Conservation (phyloP, 2,113 vertebrate species). For the Phyllostomus hastatus region DNA sequence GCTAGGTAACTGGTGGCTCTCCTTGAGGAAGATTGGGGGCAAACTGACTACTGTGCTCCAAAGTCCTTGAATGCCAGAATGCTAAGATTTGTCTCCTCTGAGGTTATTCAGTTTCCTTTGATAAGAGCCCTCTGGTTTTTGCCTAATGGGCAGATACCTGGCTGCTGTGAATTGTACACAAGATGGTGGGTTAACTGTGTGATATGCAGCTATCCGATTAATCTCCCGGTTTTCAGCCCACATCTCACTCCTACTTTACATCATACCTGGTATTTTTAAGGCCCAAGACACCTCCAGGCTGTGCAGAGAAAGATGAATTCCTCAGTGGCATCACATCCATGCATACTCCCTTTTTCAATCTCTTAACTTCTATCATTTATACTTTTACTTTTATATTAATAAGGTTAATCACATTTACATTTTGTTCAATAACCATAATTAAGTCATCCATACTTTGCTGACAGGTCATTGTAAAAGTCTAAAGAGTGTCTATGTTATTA, state of each 20-base stretch:
- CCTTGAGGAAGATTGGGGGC: slow-evolving; percentile 8
- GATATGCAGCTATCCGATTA: neutral
- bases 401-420: neutral
- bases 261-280: slow-evolving; percentile 13
- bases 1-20: neutral
- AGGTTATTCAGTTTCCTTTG: neutral
- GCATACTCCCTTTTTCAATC: neutral
- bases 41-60: neutral
- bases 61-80: neutral
- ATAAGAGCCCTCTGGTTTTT: neutral
- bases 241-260: neutral
- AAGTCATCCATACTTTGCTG: neutral
- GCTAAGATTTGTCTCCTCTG: neutral
- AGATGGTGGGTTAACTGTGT: neutral
- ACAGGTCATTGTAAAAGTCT: slow-evolving; percentile 36
- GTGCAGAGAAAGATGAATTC: slow-evolving; percentile 32
- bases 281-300: neutral
- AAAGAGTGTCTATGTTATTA: slow-evolving; percentile 18
- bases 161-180: slow-evolving; percentile 8
- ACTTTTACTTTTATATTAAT: neutral
- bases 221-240: slow-evolving; percentile 29
- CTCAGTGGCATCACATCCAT: neutral
- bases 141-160: neutral
- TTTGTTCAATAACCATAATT: neutral
- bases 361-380: neutral